Evolutionary conservation across 2,113 vertebrate genomes (phyloP).

Genomic region (Bubo blakistoni): DNA sequence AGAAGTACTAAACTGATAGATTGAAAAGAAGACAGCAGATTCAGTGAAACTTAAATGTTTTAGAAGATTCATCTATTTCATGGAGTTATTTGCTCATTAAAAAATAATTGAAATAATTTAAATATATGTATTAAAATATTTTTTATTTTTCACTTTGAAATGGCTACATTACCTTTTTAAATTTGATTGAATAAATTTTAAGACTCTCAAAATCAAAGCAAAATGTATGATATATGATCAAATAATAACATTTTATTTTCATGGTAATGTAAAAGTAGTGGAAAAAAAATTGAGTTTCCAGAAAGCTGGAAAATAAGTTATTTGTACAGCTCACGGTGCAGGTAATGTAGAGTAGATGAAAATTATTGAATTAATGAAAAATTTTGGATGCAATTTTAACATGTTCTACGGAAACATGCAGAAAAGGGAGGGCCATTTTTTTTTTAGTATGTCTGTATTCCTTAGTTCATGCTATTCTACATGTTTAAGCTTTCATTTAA

Average conservation of each 20-base stretch:
- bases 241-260: neutral
- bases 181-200: neutral
- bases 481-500: neutral
- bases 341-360: neutral
- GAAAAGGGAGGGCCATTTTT: neutral
- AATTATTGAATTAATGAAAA: neutral
- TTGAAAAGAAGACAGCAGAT: neutral
- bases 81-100: neutral
- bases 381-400: accelerated
- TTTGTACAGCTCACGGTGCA: neutral
- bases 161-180: neutral
- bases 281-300: neutral
- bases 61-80: neutral
- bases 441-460: neutral
- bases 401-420: neutral
- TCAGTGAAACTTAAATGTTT: neutral
- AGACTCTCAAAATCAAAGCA: neutral
- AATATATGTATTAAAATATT: neutral
- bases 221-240: neutral
- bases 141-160: neutral
- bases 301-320: neutral
- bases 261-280: neutral
- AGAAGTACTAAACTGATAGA: neutral
- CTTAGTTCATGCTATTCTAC: neutral
- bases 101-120: neutral